Conservation (phyloP, 2,888 invertebrate species). For the Morpho deidamia region DNA sequence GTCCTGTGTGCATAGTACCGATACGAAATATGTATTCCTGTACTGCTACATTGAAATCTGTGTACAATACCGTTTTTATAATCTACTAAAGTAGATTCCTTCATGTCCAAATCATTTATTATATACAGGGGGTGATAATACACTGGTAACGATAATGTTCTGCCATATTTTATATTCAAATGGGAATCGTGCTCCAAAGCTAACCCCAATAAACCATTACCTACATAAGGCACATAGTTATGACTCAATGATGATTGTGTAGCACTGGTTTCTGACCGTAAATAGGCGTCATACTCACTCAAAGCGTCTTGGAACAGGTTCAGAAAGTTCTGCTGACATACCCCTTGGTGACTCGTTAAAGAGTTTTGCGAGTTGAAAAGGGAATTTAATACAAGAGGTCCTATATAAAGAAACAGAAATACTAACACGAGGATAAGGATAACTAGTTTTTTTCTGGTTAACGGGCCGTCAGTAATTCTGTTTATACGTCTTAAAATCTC, state of each 20-base stretch:
- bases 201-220: conserved; percentile 85
- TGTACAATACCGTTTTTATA: conserved; percentile 82
- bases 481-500: conserved; percentile 64
- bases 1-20: conserved; percentile 89
- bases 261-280: conserved; percentile 77
- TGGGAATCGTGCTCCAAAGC: conserved; percentile 80
- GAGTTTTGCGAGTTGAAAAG: conserved; percentile 72
- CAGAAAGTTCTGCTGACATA: conserved; percentile 83
- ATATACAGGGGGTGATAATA: conserved; percentile 83
- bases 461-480: conserved; percentile 64
- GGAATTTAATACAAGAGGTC: conserved; percentile 81
- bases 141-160: conserved; percentile 82
- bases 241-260: conserved; percentile 70
- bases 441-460: conserved; percentile 71
- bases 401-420: conserved; percentile 80
- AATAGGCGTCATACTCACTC: conserved; percentile 82
- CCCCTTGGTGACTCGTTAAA: conserved; percentile 68
- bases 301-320: conserved; percentile 79
- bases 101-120: conserved; percentile 72
- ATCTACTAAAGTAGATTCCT: conserved; percentile 84
- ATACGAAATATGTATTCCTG: conserved; percentile 80
- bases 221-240: conserved; percentile 84
- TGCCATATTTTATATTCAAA: conserved; percentile 82
- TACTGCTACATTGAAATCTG: conserved; percentile 83
- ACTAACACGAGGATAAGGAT: conserved; percentile 72